Conservation (phyloP, 2,888 invertebrate genomes). For the Folsomia manolachei region DNA sequence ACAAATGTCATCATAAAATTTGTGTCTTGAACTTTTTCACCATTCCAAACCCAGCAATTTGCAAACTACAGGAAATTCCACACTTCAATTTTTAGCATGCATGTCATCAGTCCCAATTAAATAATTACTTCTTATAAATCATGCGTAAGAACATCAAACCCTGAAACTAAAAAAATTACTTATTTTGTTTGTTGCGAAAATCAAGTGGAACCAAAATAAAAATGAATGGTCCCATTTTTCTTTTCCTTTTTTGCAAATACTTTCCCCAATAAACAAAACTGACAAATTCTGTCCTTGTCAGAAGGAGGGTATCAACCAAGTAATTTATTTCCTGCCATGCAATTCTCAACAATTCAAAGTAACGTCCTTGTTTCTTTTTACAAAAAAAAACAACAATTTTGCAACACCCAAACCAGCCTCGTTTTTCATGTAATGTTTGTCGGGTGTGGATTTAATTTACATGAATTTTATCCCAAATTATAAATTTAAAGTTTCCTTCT, state of each 20-base stretch:
- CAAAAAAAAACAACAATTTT: not conserved
- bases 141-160: not conserved
- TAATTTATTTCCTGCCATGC: not conserved
- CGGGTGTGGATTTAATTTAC: too few relatives aligned
- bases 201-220: too few relatives aligned
- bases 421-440: too few relatives aligned
- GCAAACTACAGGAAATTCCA: not conserved
- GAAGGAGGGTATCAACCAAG: too few relatives aligned
- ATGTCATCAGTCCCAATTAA: not conserved
- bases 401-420: too few relatives aligned
- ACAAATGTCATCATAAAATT: too few relatives aligned
- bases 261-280: not conserved
- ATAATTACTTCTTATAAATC: not conserved
- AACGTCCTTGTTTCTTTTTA: not conserved
- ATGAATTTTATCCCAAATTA: too few relatives aligned
- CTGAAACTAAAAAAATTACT: not conserved
- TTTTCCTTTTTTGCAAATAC: not conserved
- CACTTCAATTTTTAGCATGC: not conserved
- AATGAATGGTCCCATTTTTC: not conserved
- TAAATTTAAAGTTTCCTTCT: too few relatives aligned
- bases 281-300: too few relatives aligned
- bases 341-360: not conserved
- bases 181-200: not conserved
- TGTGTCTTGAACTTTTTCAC: too few relatives aligned
- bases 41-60: too few relatives aligned